These are phyloP conservation scores for Channallabes apus DNA, from an alignment of 2,797 vertebrate species.

Conservation along the genomic window DNA sequence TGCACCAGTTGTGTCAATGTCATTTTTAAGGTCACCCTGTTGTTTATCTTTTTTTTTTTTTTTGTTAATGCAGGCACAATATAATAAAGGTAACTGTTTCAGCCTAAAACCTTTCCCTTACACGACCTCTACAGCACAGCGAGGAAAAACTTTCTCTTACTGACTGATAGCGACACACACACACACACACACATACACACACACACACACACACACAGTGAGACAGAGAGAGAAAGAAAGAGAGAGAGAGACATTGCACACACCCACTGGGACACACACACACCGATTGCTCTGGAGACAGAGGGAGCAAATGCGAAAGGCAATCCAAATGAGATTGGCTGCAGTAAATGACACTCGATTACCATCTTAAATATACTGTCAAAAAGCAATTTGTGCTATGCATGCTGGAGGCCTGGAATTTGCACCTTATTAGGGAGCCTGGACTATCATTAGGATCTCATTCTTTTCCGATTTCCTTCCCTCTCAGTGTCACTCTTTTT, in stretches of 20 bases:
- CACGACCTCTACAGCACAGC: conserved; percentile 4
- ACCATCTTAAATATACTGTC: conserved; percentile 76
- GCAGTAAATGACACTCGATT: conserved; percentile 73
- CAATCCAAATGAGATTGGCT: conserved; percentile 67
- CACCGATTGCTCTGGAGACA: conserved; percentile 33
- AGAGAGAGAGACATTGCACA: not conserved
- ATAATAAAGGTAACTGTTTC: conserved; percentile 20
- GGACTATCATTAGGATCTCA: conserved; percentile 61
- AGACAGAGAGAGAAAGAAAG: too few species aligned
- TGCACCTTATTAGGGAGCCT: conserved; percentile 65
- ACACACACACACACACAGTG: not conserved
- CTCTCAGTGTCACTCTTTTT: conserved; percentile 21
- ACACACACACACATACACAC: conserved; percentile 19
- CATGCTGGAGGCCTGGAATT: conserved; percentile 66
- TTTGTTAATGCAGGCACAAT: conserved; percentile 13
- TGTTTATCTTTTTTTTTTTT: not conserved
- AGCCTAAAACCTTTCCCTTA: conserved; percentile 18
- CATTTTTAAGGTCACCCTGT: conserved; percentile 4
- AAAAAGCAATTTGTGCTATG: conserved; percentile 70
- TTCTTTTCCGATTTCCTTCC: conserved; percentile 49
- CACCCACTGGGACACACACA: not conserved
- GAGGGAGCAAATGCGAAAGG: conserved; percentile 49
- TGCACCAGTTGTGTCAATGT: not conserved
- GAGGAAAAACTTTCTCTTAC: conserved; percentile 19
- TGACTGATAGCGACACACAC: conserved; percentile 23